These are phyloP conservation scores for Lophius piscatorius DNA, from an alignment of 2,113 vertebrate genomes.

Conservation along the genomic window DNA sequence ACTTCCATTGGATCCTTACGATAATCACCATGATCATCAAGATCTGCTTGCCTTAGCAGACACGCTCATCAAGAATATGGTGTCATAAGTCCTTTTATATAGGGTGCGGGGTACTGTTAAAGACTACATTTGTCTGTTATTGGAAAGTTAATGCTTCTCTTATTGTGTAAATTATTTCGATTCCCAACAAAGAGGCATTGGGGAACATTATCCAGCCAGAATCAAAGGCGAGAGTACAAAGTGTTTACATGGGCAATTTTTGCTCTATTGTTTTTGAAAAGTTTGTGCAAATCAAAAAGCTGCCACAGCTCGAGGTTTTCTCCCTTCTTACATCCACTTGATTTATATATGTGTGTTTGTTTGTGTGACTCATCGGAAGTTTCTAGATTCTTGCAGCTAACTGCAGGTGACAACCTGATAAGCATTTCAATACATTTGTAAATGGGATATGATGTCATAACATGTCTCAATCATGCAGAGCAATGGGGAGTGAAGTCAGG, in stretches of 20 bases:
- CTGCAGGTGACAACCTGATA: conserved; percentile 42
- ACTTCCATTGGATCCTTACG: conserved; percentile 76
- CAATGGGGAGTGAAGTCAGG: conserved; percentile 11
- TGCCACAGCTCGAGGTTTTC: conserved; percentile 45
- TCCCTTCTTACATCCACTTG: conserved; percentile 13
- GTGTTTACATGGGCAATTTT: conserved; percentile 54
- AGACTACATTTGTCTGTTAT: conserved; percentile 27
- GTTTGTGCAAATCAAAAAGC: conserved; percentile 45
- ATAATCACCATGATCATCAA: conserved; percentile 79
- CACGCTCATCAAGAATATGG: conserved; percentile 60
- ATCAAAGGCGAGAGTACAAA: conserved; percentile 64
- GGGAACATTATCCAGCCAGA: conserved; percentile 42
- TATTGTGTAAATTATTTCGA: conserved; percentile 34
- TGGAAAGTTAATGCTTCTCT: conserved; percentile 38
- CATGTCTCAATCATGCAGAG: conserved; percentile 50
- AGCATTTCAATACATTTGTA: conserved; percentile 57
- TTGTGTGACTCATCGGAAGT: conserved; percentile 21
- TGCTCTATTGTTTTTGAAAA: conserved; percentile 70
- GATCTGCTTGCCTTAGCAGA: conserved; percentile 70
- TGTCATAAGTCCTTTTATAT: conserved; percentile 44
- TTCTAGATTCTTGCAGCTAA: conserved; percentile 19
- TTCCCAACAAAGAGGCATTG: conserved; percentile 45
- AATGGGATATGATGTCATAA: conserved; percentile 33
- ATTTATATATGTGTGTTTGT: conserved; percentile 5
- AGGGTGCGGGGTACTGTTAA: conserved; percentile 14